phyloP scores from a whole-genome alignment of 2,113 vertebrate species.

The Orycteropus afer region DNA sequence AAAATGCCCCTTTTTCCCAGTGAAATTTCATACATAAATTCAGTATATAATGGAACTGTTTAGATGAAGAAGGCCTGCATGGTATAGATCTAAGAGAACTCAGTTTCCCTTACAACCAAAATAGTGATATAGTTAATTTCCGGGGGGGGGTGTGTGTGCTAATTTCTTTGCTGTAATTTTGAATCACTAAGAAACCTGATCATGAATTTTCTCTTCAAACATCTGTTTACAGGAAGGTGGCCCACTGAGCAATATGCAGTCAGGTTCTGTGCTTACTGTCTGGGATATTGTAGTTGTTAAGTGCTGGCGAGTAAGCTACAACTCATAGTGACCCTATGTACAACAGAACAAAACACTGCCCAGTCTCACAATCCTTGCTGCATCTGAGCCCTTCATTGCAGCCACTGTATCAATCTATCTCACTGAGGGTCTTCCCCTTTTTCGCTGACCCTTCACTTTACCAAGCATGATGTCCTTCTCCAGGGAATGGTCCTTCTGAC shows the following conservation, averaged over 20 bases:
- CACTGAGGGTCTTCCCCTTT: too few relatives aligned
- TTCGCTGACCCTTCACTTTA: too few relatives aligned
- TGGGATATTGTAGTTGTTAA: too few relatives aligned
- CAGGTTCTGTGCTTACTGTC: not conserved
- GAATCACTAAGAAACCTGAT: not conserved
- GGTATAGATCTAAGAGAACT: not conserved
- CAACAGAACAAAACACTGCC: too few relatives aligned
- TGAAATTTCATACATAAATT: not conserved
- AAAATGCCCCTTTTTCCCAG: not conserved
- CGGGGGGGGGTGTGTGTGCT: too few relatives aligned
- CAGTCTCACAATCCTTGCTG: too few relatives aligned
- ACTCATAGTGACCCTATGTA: too few relatives aligned
- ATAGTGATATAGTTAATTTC: conserved; percentile 3
- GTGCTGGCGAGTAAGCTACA: too few relatives aligned
- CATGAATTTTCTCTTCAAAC: not conserved
- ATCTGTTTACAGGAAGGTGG: not conserved
- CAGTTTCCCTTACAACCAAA: not conserved
- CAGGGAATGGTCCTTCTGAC: too few relatives aligned
- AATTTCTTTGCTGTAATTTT: not conserved
- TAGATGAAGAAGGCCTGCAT: not conserved
- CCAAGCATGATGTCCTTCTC: too few relatives aligned
- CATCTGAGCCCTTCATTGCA: too few relatives aligned
- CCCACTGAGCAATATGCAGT: not conserved
- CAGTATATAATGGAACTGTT: not conserved
- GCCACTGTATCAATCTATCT: too few relatives aligned